phyloP scores from a whole-genome alignment of 1,140 invertebrate genomes.

The Drosophila sp. region DNA sequence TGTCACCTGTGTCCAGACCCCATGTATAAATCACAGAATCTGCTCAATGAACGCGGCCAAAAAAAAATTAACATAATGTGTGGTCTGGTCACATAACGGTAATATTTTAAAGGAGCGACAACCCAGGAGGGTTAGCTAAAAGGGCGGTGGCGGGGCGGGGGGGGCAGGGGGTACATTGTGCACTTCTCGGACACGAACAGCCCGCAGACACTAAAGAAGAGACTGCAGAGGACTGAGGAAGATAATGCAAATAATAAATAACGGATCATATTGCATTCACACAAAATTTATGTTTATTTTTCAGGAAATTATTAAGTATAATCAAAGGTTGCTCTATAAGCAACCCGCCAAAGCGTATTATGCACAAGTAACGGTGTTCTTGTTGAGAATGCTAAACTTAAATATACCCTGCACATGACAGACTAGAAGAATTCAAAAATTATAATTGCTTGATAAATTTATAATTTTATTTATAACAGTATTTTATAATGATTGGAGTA shows the following conservation, averaged over 20 bases:
- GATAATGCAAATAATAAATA: slow-evolving; percentile 73
- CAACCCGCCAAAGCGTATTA: slow-evolving; percentile 17
- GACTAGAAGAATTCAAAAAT: neutral
- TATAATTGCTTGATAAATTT: no score
- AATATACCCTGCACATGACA: neutral
- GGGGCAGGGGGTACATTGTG: slow-evolving; percentile 10
- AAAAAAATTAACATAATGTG: slow-evolving; percentile 70
- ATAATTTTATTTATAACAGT: no score
- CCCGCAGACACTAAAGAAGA: slow-evolving; percentile 55
- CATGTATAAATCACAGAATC: slow-evolving; percentile 63
- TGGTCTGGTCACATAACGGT: slow-evolving; percentile 80
- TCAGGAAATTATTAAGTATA: slow-evolving; percentile 70
- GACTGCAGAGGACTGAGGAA: slow-evolving; percentile 21
- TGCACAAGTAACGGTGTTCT: no score
- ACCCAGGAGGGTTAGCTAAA: neutral
- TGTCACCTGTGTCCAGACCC: slow-evolving; percentile 70
- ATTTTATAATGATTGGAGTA: no score
- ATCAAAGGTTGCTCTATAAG: slow-evolving; percentile 49
- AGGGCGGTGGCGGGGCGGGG: no score
- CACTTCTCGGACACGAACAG: slow-evolving; percentile 37
- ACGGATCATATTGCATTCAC: slow-evolving; percentile 81
- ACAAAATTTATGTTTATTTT: slow-evolving; percentile 74
- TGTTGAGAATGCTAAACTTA: neutral
- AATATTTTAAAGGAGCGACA: slow-evolving; percentile 42
- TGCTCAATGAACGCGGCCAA: slow-evolving; percentile 5